A percentile compares a stretch with the other conserved stretches of the same genome.
Evolutionary conservation across 92 coral and sea anemone species (phyloP).

Genomic region (Umimayanthus chanpuru): DNA sequence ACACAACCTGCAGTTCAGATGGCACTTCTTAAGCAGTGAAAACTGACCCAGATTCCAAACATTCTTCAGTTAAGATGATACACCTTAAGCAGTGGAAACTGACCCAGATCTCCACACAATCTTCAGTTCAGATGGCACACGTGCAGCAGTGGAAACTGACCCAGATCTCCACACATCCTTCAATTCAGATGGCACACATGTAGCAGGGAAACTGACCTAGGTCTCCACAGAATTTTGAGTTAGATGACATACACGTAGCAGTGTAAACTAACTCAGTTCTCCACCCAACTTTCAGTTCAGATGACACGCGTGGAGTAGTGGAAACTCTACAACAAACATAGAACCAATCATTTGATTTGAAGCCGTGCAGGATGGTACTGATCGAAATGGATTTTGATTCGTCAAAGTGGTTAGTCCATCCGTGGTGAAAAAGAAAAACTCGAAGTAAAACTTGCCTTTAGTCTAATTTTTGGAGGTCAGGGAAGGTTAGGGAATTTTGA

Average conservation of each 20-base stretch:
- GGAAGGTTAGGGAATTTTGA: too few relatives aligned
- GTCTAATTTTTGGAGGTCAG: too few relatives aligned
- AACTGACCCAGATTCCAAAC: background rate
- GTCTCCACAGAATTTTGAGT: background rate
- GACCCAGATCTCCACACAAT: background rate
- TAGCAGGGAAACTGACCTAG: background rate
- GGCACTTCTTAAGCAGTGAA: background rate
- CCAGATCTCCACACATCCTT: background rate
- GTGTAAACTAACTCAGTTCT: background rate
- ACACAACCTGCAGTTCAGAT: conserved; percentile 42
- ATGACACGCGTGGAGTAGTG: background rate
- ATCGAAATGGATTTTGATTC: too few relatives aligned
- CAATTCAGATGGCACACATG: conserved; percentile 43
- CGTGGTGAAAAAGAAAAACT: too few relatives aligned
- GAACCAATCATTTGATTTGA: too few relatives aligned
- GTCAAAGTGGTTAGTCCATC: too few relatives aligned
- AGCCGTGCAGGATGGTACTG: too few relatives aligned
- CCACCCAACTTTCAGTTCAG: too few relatives aligned
- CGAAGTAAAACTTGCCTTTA: too few relatives aligned
- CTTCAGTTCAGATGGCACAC: background rate
- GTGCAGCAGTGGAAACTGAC: background rate
- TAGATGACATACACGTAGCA: background rate
- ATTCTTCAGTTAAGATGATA: conserved; percentile 41
- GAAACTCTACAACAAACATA: too few relatives aligned
- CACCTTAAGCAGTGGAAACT: background rate